Percentiles rank a stretch among this genome's conserved stretches.
Conservation (phyloP, 1,140 invertebrate species). For the Colletes gigas region DNA sequence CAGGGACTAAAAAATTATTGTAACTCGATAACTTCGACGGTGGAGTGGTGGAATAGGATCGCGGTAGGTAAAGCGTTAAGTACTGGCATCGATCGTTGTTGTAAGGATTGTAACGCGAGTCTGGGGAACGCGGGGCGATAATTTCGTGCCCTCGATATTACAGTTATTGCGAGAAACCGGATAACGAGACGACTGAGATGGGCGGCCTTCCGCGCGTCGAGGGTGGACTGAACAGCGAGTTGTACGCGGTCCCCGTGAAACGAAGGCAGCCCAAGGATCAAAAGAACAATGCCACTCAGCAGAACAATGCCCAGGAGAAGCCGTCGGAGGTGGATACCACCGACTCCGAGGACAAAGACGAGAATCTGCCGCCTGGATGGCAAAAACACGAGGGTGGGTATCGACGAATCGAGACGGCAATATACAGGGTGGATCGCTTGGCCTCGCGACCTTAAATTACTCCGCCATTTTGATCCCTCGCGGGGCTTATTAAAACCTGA, state of each 20-base stretch:
- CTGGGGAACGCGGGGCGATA: not conserved
- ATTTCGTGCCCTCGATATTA: conserved; percentile 59
- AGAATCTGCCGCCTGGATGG: conserved; percentile 91
- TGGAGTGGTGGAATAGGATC: too few species aligned
- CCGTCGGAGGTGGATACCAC: conserved; percentile 79
- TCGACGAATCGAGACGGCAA: not conserved
- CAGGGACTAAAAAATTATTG: too few species aligned
- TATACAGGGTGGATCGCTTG: not conserved
- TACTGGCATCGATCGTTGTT: too few species aligned
- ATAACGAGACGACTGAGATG: conserved; percentile 82
- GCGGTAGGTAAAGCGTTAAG: too few species aligned
- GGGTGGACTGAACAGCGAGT: conserved; percentile 87
- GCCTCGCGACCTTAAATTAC: not conserved
- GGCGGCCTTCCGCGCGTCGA: conserved; percentile 85
- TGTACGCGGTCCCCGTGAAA: conserved; percentile 89
- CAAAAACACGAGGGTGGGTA: conserved; percentile 93
- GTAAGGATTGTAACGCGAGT: not conserved
- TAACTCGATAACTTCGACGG: too few species aligned
- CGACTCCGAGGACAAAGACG: conserved; percentile 80
- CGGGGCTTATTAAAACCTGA: too few species aligned
- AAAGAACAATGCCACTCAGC: conserved; percentile 74
- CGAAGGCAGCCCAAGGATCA: conserved; percentile 81
- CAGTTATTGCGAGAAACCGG: conserved; percentile 83
- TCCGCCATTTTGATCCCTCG: not conserved
- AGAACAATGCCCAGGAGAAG: conserved; percentile 78